A percentile compares a stretch with the other conserved stretches of the same genome.
Conservation (phyloP, 2,888 invertebrate species). For the Anthophora plumipes region DNA sequence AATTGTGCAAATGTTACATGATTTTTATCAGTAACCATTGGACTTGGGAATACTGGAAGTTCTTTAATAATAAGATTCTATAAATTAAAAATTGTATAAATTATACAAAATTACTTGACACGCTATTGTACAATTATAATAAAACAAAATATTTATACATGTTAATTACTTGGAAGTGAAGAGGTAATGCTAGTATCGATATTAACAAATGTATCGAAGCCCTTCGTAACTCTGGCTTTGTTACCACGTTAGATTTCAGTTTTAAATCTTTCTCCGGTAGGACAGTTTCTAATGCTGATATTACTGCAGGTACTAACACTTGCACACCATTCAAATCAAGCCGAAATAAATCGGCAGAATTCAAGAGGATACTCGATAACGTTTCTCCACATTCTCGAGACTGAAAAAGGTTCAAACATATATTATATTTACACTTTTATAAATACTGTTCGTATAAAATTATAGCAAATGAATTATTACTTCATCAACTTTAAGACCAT, state of each 20-base stretch:
- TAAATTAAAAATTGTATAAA: constrained; percentile 36
- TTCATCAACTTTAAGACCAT: constrained; percentile 90
- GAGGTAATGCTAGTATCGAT: constrained; percentile 95
- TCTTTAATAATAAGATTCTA: constrained; percentile 90
- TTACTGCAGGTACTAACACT: constrained; percentile 95
- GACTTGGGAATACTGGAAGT: constrained; percentile 82
- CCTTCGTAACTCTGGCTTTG: constrained; percentile 92
- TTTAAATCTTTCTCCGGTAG: constrained; percentile 94
- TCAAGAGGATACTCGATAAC: constrained; percentile 94
- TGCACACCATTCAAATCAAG: constrained; percentile 97
- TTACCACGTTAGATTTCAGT: constrained; percentile 89
- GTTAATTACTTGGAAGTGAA: constrained; percentile 91
- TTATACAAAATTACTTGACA: background rate
- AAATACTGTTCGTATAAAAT: background rate
- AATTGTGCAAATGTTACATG: constrained; percentile 88
- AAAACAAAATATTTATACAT: constrained; percentile 30
- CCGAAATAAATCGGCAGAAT: constrained; percentile 94
- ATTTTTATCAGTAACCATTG: constrained; percentile 74
- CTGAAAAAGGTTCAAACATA: constrained; percentile 70
- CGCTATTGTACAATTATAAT: background rate
- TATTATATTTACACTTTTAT: constrained; percentile 7
- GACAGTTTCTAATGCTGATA: constrained; percentile 95
- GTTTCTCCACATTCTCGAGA: constrained; percentile 89
- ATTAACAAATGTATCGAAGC: constrained; percentile 96
- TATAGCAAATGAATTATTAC: constrained; percentile 57